Base-by-base conservation (phyloP, 2,797 vertebrate species). In the Ceyx erithaca region DNA sequence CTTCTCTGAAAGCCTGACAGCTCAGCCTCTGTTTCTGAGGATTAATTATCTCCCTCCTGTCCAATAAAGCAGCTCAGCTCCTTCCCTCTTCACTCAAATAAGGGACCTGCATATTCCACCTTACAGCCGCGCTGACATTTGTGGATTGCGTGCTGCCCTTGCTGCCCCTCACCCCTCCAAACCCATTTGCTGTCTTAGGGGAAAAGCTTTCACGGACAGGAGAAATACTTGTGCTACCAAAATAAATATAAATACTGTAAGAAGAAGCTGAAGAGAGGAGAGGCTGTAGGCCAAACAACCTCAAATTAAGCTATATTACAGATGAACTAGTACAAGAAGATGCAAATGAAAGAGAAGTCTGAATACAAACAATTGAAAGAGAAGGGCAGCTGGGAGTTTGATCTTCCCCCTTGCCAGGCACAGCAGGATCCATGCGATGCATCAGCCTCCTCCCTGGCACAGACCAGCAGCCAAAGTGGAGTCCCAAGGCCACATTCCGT, bases 11-110 rank as follows among this genome's bases (percentile, higher is more conserved):
- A 90, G 52, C 48, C 75, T 94, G 84, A 48, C 76, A 92, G 79
- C 89, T 77, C 89, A 71, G 46, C 58, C 37, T 67, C 61, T 48
- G 23, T 54, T 82, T 5, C 75, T 2, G 1, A 83, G 85, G 46
- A 87, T 92, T 92, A 94, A 90, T 92, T 94, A 68, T 66, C 79
- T 90, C 84, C 64, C 93, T 93, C 43, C 84, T 89, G 86, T 79
- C 86, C 71, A 80, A 62, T 69, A 75, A 87, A 64, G 57, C 33
- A 87, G 58, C 33, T 92, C 86, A 82, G 69, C 37, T 61, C 43
- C 61, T 77, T 91, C 57, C 57, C 73, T 6, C 66, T 80, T 82
- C 0, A 0, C 67, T 70, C 71, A 52, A 6, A 68, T 10, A 52
- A 63, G 61, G 25, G 67, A 49, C 49, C 80, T 6, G 1, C 3